Evolutionary conservation across 2,113 vertebrate genomes (phyloP), one percentile per base, ranked within the genome.

Genomic region (Lates calcarifer): DNA sequence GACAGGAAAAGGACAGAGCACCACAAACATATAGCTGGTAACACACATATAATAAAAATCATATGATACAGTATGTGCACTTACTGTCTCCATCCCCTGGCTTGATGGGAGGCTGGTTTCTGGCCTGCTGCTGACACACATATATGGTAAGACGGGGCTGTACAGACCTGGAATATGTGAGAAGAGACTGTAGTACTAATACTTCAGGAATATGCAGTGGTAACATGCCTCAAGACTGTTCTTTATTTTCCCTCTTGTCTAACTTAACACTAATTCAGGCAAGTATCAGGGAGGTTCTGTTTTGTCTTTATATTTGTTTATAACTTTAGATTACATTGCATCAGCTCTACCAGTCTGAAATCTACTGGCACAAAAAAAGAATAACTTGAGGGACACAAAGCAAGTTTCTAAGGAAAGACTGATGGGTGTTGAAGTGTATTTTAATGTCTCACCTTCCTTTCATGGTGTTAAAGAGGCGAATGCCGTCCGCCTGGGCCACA

Each of bases 401-500:
- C 35, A 37, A 5, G 35, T 37, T 37, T 37, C 35, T n/a, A 3
- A 12, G 39, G 12, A 13, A 41, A 41, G 39, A 41, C 39, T 14
- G 39, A 14, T 41, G 11, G 39, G 11, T 14, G 39, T 41, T 13
- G 39, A 18, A 26, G 26, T 47, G 22, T 3, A 24, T 3, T 49
- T 33, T n/a, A 70, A 13, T 6, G 3, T 26, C 89, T 84, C 76
- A 98, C 98, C 97, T 96, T 95, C 97, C 97, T 93, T 97, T 98
- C 92, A 98, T 95, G 37, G 96, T 95, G 62, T 99, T 98, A 77
- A 97, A 99, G 81, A 99, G 96, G 31, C 97, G 96, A 90, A 99
- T 99, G 37, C 97, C 97, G 45, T 99, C 97, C 37, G 97, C 97
- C 97, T 28, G 97, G 96, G 12, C 98, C 97, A 84, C 98, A 99